These are phyloP conservation scores for Lottia gigantea DNA, from an alignment of 2,888 invertebrate genomes.

Conservation along the genomic window DNA sequence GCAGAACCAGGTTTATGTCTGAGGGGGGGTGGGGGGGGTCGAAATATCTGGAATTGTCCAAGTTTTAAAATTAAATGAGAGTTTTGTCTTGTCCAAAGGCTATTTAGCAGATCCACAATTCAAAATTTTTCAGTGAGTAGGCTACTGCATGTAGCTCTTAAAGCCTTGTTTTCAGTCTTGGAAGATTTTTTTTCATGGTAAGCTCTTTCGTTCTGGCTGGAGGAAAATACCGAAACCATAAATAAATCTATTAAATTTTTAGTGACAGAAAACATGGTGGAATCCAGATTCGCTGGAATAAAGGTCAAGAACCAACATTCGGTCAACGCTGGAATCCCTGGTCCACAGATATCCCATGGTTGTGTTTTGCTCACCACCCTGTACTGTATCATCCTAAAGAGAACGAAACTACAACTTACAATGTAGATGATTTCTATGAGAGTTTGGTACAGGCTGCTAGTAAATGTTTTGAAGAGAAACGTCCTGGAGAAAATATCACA, in stretches of 20 bases:
- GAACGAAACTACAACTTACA: conserved; percentile 64
- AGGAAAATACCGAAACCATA: no score
- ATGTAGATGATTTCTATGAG: conserved; percentile 69
- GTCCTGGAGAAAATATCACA: conserved; percentile 52
- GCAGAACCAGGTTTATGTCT: no score
- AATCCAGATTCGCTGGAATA: conserved; percentile 82
- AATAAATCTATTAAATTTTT: conserved; percentile 44
- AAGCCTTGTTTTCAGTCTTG: no score
- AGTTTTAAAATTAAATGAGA: no score
- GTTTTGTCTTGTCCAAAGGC: no score
- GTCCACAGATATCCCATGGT: conserved; percentile 81
- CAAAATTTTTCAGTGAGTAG: no score
- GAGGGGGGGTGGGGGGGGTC: no score
- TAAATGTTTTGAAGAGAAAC: conserved; percentile 43
- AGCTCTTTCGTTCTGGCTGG: no score
- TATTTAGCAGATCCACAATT: no score
- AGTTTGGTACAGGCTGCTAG: conserved; percentile 54
- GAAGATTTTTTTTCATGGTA: no score
- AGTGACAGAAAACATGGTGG: conserved; percentile 80
- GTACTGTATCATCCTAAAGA: conserved; percentile 65
- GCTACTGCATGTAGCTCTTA: no score
- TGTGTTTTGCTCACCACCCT: conserved; percentile 85
- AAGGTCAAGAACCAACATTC: conserved; percentile 76
- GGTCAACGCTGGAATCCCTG: conserved; percentile 85
- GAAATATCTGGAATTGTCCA: no score